A percentile compares a stretch with the other conserved stretches of the same genome.
Evolutionary conservation across 1,140 invertebrate genomes (phyloP).

Genomic region (Drosophila persimilis): DNA sequence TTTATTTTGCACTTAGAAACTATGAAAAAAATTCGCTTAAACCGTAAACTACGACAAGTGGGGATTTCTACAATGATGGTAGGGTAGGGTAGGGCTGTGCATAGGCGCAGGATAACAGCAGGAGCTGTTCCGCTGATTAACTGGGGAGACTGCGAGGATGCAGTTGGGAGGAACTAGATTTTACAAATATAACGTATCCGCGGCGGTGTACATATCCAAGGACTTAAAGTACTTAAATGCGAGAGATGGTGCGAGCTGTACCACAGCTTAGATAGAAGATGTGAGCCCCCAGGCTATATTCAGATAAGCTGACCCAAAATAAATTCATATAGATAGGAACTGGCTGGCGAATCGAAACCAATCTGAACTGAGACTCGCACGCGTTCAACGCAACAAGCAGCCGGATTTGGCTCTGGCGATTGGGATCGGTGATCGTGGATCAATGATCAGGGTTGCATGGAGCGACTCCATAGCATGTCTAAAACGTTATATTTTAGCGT

Average conservation of each 20-base stretch:
- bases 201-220: constrained; percentile 32
- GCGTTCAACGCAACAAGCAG: constrained; percentile 71
- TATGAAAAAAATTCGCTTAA: constrained; percentile 49
- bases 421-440: constrained; percentile 12
- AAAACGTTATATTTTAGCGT: too few species aligned
- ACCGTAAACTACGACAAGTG: background rate
- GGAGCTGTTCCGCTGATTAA: constrained; percentile 39
- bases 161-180: constrained; percentile 49
- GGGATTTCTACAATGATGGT: too few species aligned
- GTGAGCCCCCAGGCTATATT: constrained; percentile 21
- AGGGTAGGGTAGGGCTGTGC: background rate
- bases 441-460: background rate
- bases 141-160: constrained; percentile 59
- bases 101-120: constrained; percentile 8
- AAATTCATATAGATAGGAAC: constrained; percentile 55
- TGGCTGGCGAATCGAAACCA: constrained; percentile 39
- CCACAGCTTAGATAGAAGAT: constrained; percentile 2
- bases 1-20: constrained; percentile 29
- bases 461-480: too few species aligned
- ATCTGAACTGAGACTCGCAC: constrained; percentile 40
- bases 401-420: constrained; percentile 15
- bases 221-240: constrained; percentile 60
- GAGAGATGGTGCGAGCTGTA: constrained; percentile 2
- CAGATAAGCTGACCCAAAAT: constrained; percentile 52
- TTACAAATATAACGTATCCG: constrained; percentile 51